These are phyloP conservation scores for Tricholaema leucomelas DNA, from an alignment of 2,113 vertebrate species.

Conservation along the genomic window DNA sequence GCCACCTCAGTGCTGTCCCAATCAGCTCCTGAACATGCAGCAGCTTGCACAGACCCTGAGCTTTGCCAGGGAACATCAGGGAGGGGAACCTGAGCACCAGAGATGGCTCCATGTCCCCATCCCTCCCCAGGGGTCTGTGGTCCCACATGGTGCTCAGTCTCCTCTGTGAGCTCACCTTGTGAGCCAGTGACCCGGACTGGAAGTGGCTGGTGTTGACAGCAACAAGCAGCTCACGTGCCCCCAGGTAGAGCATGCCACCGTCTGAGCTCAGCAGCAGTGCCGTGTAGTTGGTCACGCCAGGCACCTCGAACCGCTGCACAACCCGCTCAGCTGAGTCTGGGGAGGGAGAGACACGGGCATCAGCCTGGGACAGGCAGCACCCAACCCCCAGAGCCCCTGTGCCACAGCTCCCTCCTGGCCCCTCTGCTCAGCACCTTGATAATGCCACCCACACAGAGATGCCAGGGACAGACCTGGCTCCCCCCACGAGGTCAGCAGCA, in stretches of 20 bases:
- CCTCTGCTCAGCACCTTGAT: not conserved
- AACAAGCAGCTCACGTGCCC: conserved; percentile 86
- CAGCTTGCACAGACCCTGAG: not conserved
- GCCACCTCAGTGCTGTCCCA: not conserved
- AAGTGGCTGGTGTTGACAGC: conserved; percentile 80
- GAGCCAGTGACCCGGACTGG: conserved; percentile 57
- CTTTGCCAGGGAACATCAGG: fast-evolving
- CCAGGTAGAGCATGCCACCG: conserved; percentile 83
- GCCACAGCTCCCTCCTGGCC: fast-evolving
- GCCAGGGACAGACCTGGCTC: fast-evolving
- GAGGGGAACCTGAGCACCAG: not conserved
- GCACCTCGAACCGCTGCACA: conserved; percentile 76
- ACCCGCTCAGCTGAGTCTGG: conserved; percentile 76
- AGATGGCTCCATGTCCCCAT: not conserved
- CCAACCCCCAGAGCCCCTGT: fast-evolving
- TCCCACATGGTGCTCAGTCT: fast-evolving
- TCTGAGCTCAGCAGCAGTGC: conserved; percentile 86
- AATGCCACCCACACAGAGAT: fast-evolving
- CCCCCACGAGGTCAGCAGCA: not conserved
- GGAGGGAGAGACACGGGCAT: not conserved
- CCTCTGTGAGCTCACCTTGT: conserved; percentile 74
- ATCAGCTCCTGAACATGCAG: fast-evolving
- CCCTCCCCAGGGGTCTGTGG: not conserved
- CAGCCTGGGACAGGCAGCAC: not conserved
- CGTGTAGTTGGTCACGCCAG: conserved; percentile 83